A percentile compares a stretch with the other conserved stretches of the same genome.
Conservation (phyloP, 2,113 vertebrate genomes). For the Forbesichthys agassizii region DNA sequence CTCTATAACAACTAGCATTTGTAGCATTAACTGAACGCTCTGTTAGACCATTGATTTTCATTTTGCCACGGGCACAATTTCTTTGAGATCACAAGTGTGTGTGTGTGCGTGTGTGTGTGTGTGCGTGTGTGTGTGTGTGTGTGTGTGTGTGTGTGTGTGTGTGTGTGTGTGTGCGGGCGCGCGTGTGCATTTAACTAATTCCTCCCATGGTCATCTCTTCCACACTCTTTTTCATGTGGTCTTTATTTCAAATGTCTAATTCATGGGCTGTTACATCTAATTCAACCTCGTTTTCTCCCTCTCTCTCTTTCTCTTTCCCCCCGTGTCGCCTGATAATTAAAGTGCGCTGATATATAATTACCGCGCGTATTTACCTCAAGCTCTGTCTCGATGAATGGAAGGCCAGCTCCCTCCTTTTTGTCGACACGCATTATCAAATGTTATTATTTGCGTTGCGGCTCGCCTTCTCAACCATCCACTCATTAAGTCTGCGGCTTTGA, state of each 20-base stretch:
- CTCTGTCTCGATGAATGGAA: slow-evolving; percentile 57
- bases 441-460: slow-evolving; percentile 73
- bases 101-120: background rate
- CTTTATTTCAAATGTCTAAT: slow-evolving; percentile 63
- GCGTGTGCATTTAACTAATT: slow-evolving; percentile 11
- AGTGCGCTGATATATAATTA: slow-evolving; percentile 72
- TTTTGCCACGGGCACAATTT: too few species aligned
- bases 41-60: background rate
- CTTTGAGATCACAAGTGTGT: too few species aligned
- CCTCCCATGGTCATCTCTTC: background rate
- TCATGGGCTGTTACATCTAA: slow-evolving; percentile 45
- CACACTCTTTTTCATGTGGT: slow-evolving; percentile 42
- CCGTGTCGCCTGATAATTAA: slow-evolving; percentile 63
- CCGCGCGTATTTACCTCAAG: slow-evolving; percentile 71
- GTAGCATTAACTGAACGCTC: background rate
- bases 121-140: background rate
- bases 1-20: slow-evolving; percentile 38
- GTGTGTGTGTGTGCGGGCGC: background rate
- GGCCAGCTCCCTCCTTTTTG: slow-evolving; percentile 62
- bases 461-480: slow-evolving; percentile 69
- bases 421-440: slow-evolving; percentile 66
- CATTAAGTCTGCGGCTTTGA: slow-evolving; percentile 66
- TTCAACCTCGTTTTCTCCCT: slow-evolving; percentile 27
- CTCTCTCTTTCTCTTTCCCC: slow-evolving; percentile 35
- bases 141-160: background rate